A percentile compares a stretch with the other conserved stretches of the same genome.
Evolutionary conservation across 2,888 invertebrate species (phyloP).

Genomic region (Tetragnatha montana): DNA sequence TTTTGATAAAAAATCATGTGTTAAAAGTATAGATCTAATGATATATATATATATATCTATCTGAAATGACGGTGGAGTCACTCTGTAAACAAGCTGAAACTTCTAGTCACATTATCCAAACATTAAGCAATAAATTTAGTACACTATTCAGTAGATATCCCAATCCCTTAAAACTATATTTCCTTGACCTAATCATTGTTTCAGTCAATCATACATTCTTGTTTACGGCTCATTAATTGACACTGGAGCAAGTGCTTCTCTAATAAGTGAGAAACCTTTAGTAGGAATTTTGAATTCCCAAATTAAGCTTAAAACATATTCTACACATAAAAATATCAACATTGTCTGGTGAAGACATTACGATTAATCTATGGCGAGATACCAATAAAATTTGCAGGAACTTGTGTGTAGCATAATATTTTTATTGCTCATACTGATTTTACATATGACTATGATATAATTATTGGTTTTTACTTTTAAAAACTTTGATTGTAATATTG

Average conservation of each 20-base stretch:
- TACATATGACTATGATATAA: not conserved
- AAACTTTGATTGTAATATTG: constrained; percentile 4
- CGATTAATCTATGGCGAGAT: not conserved
- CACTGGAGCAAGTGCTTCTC: not conserved
- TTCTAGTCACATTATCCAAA: too few relatives aligned
- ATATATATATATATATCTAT: too few relatives aligned
- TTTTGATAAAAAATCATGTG: too few relatives aligned
- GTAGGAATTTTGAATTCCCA: not conserved
- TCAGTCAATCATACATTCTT: too few relatives aligned
- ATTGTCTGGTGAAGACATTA: not conserved
- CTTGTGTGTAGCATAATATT: not conserved
- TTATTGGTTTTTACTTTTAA: not conserved
- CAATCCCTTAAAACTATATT: too few relatives aligned
- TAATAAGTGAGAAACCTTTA: not conserved
- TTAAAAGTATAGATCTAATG: too few relatives aligned
- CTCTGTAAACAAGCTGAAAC: too few relatives aligned
- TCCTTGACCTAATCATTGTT: too few relatives aligned
- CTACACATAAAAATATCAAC: not conserved
- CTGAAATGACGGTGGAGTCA: too few relatives aligned
- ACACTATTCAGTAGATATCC: too few relatives aligned
- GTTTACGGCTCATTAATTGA: too few relatives aligned
- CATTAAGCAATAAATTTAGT: too few relatives aligned
- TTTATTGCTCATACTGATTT: not conserved
- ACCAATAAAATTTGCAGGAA: not conserved
- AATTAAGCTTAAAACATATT: not conserved